These are phyloP conservation scores for Ascaphus truei DNA, from an alignment of 2,113 vertebrate genomes.

Conservation along the genomic window DNA sequence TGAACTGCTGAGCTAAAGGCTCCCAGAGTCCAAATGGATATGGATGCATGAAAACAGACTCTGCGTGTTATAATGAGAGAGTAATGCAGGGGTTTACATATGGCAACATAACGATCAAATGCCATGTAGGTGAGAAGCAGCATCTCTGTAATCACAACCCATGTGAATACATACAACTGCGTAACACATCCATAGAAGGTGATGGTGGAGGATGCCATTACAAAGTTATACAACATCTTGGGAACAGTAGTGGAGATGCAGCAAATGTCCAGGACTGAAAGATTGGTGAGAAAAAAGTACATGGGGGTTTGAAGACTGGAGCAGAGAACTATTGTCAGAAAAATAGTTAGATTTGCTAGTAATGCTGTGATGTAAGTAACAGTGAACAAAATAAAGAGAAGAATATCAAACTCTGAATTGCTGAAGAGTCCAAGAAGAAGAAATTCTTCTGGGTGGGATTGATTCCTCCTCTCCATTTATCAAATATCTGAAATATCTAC, in stretches of 20 bases:
- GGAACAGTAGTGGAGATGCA: slow-evolving; percentile 13
- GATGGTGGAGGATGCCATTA: neutral
- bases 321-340: neutral
- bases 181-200: neutral
- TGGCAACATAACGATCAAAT: too few relatives aligned
- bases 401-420: neutral
- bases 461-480: too few relatives aligned
- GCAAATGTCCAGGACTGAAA: slow-evolving; percentile 13
- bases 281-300: slow-evolving; percentile 15
- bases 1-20: too few relatives aligned
- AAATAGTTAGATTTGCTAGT: neutral
- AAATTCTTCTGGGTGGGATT: too few relatives aligned
- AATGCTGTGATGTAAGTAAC: neutral
- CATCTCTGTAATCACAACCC: too few relatives aligned
- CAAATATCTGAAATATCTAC: too few relatives aligned
- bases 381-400: neutral
- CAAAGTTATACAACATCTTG: neutral
- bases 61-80: too few relatives aligned
- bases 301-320: neutral
- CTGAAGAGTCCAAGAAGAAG: slow-evolving; percentile 6
- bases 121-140: too few relatives aligned
- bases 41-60: too few relatives aligned
- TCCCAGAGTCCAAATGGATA: too few relatives aligned
- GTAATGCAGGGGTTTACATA: too few relatives aligned
- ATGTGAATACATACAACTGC: slow-evolving; percentile 23